These are phyloP conservation scores for Catharus fuscescens DNA, from an alignment of 2,113 vertebrate species.

Conservation along the genomic window DNA sequence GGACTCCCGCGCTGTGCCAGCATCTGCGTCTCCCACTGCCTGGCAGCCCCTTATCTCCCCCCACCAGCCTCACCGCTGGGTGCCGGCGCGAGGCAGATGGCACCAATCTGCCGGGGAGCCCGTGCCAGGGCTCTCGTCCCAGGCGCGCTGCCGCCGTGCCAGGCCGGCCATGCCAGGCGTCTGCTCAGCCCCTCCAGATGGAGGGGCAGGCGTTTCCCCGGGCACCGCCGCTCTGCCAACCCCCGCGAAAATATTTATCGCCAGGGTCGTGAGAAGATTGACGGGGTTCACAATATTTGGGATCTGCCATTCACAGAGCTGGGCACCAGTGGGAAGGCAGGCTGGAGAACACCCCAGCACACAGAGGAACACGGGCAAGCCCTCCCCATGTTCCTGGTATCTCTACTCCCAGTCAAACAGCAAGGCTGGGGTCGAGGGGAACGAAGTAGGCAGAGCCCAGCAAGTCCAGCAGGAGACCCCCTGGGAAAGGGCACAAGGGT, in stretches of 20 bases:
- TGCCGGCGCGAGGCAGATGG: conserved; percentile 65
- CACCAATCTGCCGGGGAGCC: conserved; percentile 71
- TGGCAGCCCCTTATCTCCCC: conserved; percentile 49
- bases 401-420: not conserved
- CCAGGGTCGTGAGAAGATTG: not conserved
- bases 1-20: not conserved
- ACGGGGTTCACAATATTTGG: conserved; percentile 5
- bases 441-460: not conserved
- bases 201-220: not conserved
- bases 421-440: not conserved
- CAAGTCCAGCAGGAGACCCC: not conserved
- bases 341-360: not conserved
- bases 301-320: not conserved
- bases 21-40: conserved; percentile 33
- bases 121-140: conserved; percentile 48
- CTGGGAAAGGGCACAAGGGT: too few relatives aligned
- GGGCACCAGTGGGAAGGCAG: not conserved
- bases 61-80: conserved; percentile 26
- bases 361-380: not conserved
- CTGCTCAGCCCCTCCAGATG: conserved; percentile 33
- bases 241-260: conserved; percentile 18
- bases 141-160: conserved; percentile 14
- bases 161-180: conserved; percentile 20
- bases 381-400: not conserved
- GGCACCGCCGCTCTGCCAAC: not conserved